Conservation (phyloP, 2,797 vertebrate genomes). For the Sciaenops ocellatus region DNA sequence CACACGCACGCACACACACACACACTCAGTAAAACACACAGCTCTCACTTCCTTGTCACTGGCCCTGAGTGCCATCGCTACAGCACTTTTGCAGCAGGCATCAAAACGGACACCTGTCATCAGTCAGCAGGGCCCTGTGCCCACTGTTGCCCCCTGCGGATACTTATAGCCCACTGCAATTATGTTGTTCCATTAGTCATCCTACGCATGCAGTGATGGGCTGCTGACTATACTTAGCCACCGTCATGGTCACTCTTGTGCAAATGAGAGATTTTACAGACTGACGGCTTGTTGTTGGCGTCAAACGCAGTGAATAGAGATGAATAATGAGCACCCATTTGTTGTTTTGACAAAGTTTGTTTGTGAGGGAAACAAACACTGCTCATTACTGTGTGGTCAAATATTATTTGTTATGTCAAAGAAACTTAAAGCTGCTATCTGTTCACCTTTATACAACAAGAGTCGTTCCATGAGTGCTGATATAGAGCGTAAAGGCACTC, state of each 20-base stretch:
- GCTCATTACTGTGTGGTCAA: not conserved
- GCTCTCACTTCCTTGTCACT: constrained; percentile 56
- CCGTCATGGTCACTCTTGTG: constrained; percentile 61
- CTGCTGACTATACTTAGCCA: constrained; percentile 69
- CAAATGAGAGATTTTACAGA: constrained; percentile 56
- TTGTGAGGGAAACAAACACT: not conserved
- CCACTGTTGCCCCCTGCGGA: constrained; percentile 71
- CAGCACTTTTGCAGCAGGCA: constrained; percentile 63
- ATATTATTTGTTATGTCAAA: not conserved
- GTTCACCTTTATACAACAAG: too few species aligned
- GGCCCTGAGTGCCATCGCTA: constrained; percentile 39
- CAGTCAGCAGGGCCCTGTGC: constrained; percentile 68
- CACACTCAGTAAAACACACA: constrained; percentile 21
- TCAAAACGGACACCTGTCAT: constrained; percentile 76
- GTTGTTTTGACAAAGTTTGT: constrained; percentile 19
- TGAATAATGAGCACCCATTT: constrained; percentile 29
- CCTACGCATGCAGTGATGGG: constrained; percentile 70
- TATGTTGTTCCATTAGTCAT: constrained; percentile 80
- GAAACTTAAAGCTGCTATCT: not conserved
- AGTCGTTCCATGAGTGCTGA: too few species aligned
- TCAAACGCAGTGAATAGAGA: constrained; percentile 53
- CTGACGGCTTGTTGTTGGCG: constrained; percentile 39
- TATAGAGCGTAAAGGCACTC: too few species aligned
- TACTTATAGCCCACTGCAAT: constrained; percentile 76
- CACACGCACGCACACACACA: constrained; percentile 37